These are phyloP conservation scores for Plagodis dolabraria DNA, from an alignment of 2,888 invertebrate species.

Conservation along the genomic window DNA sequence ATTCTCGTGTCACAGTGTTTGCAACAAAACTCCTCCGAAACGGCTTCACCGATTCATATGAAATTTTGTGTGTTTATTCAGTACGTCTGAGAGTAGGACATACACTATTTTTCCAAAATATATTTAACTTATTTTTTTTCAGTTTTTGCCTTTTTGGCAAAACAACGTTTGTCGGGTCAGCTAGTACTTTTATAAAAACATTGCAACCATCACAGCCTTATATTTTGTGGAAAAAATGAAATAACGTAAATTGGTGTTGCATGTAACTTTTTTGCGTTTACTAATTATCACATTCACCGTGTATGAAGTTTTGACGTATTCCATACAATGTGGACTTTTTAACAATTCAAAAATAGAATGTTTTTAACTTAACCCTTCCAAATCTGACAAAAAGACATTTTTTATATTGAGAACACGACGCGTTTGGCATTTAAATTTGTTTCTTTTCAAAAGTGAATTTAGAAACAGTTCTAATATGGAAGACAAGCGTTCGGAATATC, in stretches of 20 bases:
- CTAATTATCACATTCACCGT: slow-evolving; percentile 49
- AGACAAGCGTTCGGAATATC: slow-evolving; percentile 57
- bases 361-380: slow-evolving; percentile 85
- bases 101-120: no score
- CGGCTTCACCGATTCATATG: no score
- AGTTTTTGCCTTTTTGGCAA: no score
- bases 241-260: slow-evolving; percentile 7
- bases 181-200: no score
- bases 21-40: no score
- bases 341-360: slow-evolving; percentile 84
- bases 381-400: slow-evolving; percentile 79
- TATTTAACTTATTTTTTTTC: no score
- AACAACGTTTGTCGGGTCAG: no score
- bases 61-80: no score
- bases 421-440: slow-evolving; percentile 75
- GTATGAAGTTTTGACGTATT: slow-evolving; percentile 83
- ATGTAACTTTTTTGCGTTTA: slow-evolving; percentile 47
- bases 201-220: no score
- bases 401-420: slow-evolving; percentile 82
- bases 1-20: no score
- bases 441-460: slow-evolving; percentile 72
- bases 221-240: no score
- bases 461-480: slow-evolving; percentile 75
- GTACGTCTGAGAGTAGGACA: no score
- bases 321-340: slow-evolving; percentile 83